These are phyloP conservation scores for Chascanopsetta lugubris DNA, from an alignment of 2,113 vertebrate species.

Conservation along the genomic window DNA sequence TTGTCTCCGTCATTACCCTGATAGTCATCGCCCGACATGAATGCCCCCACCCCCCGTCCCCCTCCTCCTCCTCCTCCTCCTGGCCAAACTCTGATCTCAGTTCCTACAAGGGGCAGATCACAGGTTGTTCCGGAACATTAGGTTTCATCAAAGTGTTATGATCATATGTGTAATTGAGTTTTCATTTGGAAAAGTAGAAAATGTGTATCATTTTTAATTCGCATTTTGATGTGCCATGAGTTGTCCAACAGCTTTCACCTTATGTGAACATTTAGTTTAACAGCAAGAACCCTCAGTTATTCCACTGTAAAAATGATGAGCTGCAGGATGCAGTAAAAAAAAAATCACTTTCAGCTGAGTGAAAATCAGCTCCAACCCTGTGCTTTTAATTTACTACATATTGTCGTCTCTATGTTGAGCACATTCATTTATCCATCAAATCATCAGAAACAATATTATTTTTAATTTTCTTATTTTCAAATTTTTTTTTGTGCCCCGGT, in stretches of 20 bases:
- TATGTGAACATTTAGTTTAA: not conserved
- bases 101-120: conserved; percentile 2
- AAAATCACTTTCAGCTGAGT: not conserved
- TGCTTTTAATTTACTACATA: too few relatives aligned
- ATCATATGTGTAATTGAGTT: not conserved
- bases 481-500: too few relatives aligned
- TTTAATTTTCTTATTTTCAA: too few relatives aligned
- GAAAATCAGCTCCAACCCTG: not conserved
- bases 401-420: too few relatives aligned
- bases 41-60: not conserved
- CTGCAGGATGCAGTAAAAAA: not conserved
- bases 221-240: not conserved
- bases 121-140: not conserved
- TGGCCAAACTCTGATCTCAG: conserved; percentile 9
- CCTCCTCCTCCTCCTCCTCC: conserved; percentile 14
- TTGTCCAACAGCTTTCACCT: not conserved
- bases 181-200: too few relatives aligned
- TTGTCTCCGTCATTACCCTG: conserved; percentile 20
- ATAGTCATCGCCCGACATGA: conserved; percentile 27
- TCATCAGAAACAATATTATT: too few relatives aligned
- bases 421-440: too few relatives aligned
- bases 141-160: not conserved
- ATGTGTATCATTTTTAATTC: too few relatives aligned
- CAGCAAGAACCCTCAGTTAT: not conserved
- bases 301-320: conserved; percentile 5